A percentile compares a stretch with the other conserved stretches of the same genome.
These are phyloP conservation scores for Balearica regulorum DNA, from an alignment of 2,797 vertebrate genomes.

Conservation along the genomic window DNA sequence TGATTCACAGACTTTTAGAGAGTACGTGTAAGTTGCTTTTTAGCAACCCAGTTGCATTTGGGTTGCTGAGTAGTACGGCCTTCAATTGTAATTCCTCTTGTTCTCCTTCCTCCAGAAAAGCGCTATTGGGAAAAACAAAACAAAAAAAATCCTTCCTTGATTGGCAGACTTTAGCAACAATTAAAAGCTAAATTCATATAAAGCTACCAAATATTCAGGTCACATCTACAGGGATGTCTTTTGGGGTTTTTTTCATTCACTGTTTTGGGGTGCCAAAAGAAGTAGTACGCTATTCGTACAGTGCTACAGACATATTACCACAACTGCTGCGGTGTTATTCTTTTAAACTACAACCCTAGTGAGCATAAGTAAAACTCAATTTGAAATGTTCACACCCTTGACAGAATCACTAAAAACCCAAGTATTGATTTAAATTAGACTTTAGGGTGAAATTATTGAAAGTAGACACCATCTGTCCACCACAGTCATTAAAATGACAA, in stretches of 20 bases:
- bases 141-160: background rate
- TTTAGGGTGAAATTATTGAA: background rate
- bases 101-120: background rate
- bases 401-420: background rate
- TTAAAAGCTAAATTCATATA: background rate
- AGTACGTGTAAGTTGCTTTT: background rate
- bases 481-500: background rate
- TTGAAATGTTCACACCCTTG: background rate
- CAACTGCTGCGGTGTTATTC: background rate
- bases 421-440: constrained; percentile 34
- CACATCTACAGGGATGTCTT: background rate
- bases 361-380: background rate
- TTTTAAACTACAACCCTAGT: background rate
- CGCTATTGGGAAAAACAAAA: background rate
- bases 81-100: background rate
- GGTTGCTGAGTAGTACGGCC: background rate
- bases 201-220: background rate
- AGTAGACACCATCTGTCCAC: constrained; percentile 31
- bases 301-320: background rate
- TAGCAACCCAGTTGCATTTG: background rate
- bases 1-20: background rate
- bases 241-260: background rate
- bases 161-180: background rate
- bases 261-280: background rate
- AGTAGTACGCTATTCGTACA: background rate